Evolutionary conservation across 2,113 vertebrate species (phyloP).

Genomic region (Hypomesus transpacificus): DNA sequence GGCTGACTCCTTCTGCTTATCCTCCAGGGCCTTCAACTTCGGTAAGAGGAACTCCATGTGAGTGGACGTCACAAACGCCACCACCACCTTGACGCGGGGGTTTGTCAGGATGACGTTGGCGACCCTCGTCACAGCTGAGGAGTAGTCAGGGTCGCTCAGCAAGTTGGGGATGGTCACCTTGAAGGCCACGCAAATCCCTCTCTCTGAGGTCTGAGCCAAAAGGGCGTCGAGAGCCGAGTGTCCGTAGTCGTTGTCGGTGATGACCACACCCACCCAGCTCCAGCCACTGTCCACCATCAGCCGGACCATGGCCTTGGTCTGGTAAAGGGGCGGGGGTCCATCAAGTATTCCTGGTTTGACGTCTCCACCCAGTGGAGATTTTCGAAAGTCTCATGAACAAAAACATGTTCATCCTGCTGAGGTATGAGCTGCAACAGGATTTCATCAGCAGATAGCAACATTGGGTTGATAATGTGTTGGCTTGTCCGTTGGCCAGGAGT

Average conservation of each 20-base stretch:
- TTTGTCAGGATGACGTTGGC: slow-evolving; percentile 72
- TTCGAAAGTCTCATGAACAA: no score
- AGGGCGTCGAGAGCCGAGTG: slow-evolving; percentile 76
- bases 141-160: slow-evolving; percentile 62
- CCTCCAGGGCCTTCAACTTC: slow-evolving; percentile 52
- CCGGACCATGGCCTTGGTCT: slow-evolving; percentile 81
- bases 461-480: no score
- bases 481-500: no score
- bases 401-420: no score
- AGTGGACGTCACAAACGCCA: slow-evolving; percentile 78
- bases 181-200: slow-evolving; percentile 83
- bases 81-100: slow-evolving; percentile 77
- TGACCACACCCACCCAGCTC: slow-evolving; percentile 85
- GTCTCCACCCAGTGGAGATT: no score
- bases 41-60: slow-evolving; percentile 74
- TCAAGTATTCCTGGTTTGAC: no score
- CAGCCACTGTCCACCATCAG: slow-evolving; percentile 73
- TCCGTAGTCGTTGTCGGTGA: slow-evolving; percentile 84
- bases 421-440: no score
- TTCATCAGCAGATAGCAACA: no score
- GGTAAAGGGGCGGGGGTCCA: slow-evolving; percentile 31
- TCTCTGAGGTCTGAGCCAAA: slow-evolving; percentile 66
- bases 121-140: slow-evolving; percentile 55
- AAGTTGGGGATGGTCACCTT: slow-evolving; percentile 78
- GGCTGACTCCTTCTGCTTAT: slow-evolving; percentile 16